Percentiles rank a stretch among this genome's conserved stretches.
Conservation (phyloP, 1,140 invertebrate species). For the Hesperophylax magnus region DNA sequence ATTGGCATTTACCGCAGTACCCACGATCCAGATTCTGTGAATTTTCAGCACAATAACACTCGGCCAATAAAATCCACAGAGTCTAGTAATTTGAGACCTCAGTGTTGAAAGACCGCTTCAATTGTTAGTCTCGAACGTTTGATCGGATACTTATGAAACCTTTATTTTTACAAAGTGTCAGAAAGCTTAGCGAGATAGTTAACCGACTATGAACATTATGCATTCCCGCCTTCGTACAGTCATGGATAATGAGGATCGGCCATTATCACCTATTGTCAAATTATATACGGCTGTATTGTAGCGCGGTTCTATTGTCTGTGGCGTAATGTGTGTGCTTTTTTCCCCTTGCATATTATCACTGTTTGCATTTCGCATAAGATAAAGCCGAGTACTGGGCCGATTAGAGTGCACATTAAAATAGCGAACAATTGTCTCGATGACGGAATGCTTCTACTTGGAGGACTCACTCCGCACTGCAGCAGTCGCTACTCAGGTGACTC, state of each 20-base stretch:
- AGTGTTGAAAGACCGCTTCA: neutral
- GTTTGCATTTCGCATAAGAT: slow-evolving; percentile 18
- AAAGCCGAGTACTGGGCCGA: neutral
- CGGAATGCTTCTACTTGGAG: neutral
- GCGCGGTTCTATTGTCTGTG: slow-evolving; percentile 47
- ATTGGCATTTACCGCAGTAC: slow-evolving; percentile 28
- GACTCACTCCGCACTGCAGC: neutral
- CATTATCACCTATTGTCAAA: slow-evolving; percentile 58
- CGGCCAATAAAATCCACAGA: neutral
- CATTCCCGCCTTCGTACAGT: slow-evolving; percentile 32
- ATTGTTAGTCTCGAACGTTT: neutral
- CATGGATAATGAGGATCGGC: slow-evolving; percentile 55
- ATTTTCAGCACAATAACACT: slow-evolving; percentile 45
- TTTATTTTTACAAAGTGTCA: neutral
- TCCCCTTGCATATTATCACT: slow-evolving; percentile 23
- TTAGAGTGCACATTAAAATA: slow-evolving; percentile 4
- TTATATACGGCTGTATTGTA: slow-evolving; percentile 52
- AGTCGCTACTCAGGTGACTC: neutral
- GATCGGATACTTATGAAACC: neutral
- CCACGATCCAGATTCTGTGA: slow-evolving; percentile 54
- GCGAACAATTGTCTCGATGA: neutral
- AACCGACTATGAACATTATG: neutral
- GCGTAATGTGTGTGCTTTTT: slow-evolving; percentile 37
- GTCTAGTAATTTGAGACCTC: neutral
- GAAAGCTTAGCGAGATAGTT: neutral